Evolutionary conservation across 2,888 invertebrate genomes (phyloP).

Genomic region (Drosophila tanythrix): DNA sequence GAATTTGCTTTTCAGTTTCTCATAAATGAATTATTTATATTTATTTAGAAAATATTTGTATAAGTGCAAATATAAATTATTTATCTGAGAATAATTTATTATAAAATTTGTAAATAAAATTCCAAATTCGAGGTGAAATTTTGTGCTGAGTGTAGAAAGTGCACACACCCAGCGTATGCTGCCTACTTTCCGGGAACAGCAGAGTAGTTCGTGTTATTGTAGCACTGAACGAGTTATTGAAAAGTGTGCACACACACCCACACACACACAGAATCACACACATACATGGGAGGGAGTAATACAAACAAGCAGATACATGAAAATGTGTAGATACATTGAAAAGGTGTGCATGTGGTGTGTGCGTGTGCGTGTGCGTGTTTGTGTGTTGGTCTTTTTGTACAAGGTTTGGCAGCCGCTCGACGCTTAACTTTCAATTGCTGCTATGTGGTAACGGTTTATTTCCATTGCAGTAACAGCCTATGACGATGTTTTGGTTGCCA

Average conservation of each 20-base stretch:
- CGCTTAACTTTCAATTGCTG: constrained; percentile 79
- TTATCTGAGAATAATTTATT: neutral
- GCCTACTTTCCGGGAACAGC: constrained; percentile 43
- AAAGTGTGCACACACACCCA: constrained; percentile 53
- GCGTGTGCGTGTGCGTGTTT: constrained; percentile 2
- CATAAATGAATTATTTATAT: neutral
- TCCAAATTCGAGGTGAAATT: neutral
- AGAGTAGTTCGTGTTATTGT: constrained; percentile 66
- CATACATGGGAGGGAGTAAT: neutral
- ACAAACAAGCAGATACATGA: constrained; percentile 44
- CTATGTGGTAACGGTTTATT: constrained; percentile 77
- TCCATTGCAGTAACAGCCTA: constrained; percentile 60
- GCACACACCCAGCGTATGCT: constrained; percentile 41
- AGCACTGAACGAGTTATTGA: constrained; percentile 76
- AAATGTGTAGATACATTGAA: constrained; percentile 67
- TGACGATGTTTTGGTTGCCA: constrained; percentile 35
- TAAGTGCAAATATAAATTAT: neutral
- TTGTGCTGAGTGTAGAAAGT: constrained; percentile 4
- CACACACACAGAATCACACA: constrained; percentile 16
- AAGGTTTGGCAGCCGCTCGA: constrained; percentile 47
- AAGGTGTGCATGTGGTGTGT: constrained; percentile 55
- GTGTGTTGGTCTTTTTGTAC: constrained; percentile 49
- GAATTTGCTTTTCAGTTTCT: neutral
- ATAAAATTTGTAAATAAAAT: neutral
- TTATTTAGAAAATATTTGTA: neutral